Base-by-base conservation (phyloP, 2,113 vertebrate genomes). In the Pongo abelii region DNA sequence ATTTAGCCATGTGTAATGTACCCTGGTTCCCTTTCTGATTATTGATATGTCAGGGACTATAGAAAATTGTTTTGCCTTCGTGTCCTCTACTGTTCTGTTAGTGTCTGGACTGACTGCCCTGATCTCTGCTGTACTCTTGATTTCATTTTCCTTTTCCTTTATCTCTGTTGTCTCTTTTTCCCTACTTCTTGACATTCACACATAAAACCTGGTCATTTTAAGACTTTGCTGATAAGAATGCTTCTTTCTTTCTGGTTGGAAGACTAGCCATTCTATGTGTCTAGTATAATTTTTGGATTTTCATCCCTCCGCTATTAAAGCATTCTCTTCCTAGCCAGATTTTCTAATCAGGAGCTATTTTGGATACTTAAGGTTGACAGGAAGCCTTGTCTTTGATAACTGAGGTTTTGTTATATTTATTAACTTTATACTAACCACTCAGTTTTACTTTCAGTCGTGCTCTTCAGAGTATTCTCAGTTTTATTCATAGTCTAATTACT, bases 391-490 rank as follows among this genome's bases (percentile, higher is more conserved):
- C 23, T 89, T 7, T 61, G n/a, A 61, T 89, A 80, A 77, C 35
- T 64, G 27, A 89, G 14, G 6, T 92, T 90, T 83, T 97, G 3
- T 92, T 55, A 12, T 81, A 11, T 89, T 94, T 92, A 75, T 32
- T 70, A n/a, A 86, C 35, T 84, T 77, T 94, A 13, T 91, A 46
- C 25, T 59, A 57, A 87, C 27, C 59, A 81, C 85, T 90, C 35
- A 48, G 43, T 77, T 61, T 88, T 91, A 93, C 80, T 48, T 30
- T 70, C 23, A 94, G 4, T 80, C 14, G 32, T 94, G 38, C 16
- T 95, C 3, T 84, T 96, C 12, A 96, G 43, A 46, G 7, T 96
- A 40, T 40, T 84, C 55, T 85, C n/a, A 93, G 67, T 81, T 94
- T 93, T 91, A 94, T 96, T 96, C 94, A 38, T 4, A 75, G 3